Evolutionary conservation across 2,113 vertebrate genomes (phyloP).

Genomic region (Ranitomeya variabilis): DNA sequence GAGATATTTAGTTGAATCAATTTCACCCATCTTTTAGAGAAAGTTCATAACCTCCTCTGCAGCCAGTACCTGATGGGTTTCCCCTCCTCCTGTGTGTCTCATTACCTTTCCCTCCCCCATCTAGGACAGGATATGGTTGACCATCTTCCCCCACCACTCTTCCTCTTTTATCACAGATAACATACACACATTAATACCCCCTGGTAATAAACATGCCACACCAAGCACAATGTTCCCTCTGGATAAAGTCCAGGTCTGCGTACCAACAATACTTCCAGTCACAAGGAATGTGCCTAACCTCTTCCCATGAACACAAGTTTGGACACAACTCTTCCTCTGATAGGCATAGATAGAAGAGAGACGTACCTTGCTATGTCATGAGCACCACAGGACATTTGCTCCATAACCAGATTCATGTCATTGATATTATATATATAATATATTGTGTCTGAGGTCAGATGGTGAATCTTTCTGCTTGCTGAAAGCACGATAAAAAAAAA

Average conservation of each 20-base stretch:
- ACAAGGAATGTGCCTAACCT: conserved; percentile 36
- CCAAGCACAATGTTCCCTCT: conserved; percentile 23
- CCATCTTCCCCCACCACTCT: conserved; percentile 26
- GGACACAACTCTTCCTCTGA: conserved; percentile 5
- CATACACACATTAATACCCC: conserved; percentile 51
- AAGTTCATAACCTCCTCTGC: conserved; percentile 25
- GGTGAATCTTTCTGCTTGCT: not conserved
- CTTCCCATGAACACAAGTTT: conserved; percentile 12
- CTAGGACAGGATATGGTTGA: conserved; percentile 28
- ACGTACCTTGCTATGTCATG: not conserved
- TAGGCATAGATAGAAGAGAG: not conserved
- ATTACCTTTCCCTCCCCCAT: conserved; percentile 44
- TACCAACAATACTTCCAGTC: conserved; percentile 28
- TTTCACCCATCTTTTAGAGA: not conserved
- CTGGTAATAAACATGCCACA: conserved; percentile 49
- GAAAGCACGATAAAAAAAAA: not conserved
- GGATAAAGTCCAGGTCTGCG: conserved; percentile 46
- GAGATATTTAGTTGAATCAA: not conserved
- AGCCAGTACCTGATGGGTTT: conserved; percentile 19
- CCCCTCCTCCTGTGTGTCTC: conserved; percentile 30
- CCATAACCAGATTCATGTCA: not conserved
- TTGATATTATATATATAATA: not conserved
- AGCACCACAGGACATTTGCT: not conserved
- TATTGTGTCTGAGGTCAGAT: not conserved
- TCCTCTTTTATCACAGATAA: conserved; percentile 50